phyloP scores from a whole-genome alignment of 2,113 vertebrate genomes.

The Psittacula cyanocephala region DNA sequence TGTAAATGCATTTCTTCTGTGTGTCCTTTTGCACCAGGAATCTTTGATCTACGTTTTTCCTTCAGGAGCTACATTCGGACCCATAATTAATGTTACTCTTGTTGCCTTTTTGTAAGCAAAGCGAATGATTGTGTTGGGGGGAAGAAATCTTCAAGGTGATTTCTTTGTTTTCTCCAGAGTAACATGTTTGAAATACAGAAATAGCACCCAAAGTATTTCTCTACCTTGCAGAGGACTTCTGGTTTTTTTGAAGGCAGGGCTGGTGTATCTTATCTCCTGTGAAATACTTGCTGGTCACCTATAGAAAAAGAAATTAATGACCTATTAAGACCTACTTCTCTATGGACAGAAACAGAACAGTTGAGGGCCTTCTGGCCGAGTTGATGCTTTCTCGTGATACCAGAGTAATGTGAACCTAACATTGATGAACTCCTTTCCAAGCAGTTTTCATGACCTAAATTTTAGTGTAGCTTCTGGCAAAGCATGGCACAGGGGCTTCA shows the following conservation, averaged over 20 bases:
- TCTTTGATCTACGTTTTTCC: neutral
- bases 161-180: neutral
- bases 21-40: neutral
- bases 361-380: neutral
- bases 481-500: neutral
- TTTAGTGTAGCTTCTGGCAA: slow-evolving; percentile 1
- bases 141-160: neutral
- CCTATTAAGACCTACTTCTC: neutral
- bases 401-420: neutral
- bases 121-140: neutral
- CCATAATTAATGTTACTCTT: neutral
- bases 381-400: neutral
- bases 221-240: neutral
- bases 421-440: neutral
- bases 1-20: neutral
- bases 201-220: neutral
- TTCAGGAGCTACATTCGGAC: neutral
- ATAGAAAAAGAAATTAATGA: neutral
- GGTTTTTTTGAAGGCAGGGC: neutral
- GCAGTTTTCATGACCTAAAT: slow-evolving; percentile 4
- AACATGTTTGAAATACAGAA: neutral
- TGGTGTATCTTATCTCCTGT: neutral
- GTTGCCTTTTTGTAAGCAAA: neutral
- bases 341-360: neutral
- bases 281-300: neutral